These are phyloP conservation scores for Catostomus latipinnis DNA, from an alignment of 2,797 vertebrate genomes.

Conservation along the genomic window DNA sequence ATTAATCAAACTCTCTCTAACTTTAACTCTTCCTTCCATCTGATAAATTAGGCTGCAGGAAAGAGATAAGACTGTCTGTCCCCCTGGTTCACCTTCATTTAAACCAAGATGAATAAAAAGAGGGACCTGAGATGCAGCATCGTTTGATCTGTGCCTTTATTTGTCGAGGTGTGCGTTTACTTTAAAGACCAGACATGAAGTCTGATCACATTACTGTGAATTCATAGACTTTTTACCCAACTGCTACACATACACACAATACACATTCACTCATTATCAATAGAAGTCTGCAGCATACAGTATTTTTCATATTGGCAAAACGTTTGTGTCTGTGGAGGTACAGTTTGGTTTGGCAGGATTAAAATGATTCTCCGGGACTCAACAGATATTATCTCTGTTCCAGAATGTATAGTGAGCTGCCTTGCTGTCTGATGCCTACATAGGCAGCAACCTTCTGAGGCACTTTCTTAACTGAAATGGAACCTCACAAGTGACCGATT, in stretches of 20 bases:
- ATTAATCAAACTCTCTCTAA: conserved; percentile 55
- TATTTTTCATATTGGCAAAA: conserved; percentile 1
- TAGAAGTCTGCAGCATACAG: neutral
- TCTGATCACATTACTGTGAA: conserved; percentile 40
- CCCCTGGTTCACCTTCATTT: neutral
- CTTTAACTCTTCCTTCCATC: conserved; percentile 52
- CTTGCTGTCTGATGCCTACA: no score
- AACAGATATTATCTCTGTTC: neutral
- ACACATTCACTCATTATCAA: conserved; percentile 27
- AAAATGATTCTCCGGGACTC: conserved; percentile 2
- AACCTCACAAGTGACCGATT: no score
- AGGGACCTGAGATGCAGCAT: no score
- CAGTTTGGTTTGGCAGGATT: conserved; percentile 42
- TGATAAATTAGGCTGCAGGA: conserved; percentile 74
- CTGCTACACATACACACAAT: conserved; percentile 24
- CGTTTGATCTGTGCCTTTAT: conserved; percentile 50
- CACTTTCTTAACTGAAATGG: no score
- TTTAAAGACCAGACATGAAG: conserved; percentile 45
- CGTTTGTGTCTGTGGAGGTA: neutral
- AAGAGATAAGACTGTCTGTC: conserved; percentile 19
- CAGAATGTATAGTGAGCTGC: neutral
- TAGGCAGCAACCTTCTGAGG: no score
- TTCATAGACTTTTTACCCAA: conserved; percentile 32
- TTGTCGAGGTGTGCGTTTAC: conserved; percentile 32
- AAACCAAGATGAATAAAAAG: no score